A percentile compares a stretch with the other conserved stretches of the same genome.
Conservation (phyloP, 2,888 invertebrate genomes). For the Sipha maydis region DNA sequence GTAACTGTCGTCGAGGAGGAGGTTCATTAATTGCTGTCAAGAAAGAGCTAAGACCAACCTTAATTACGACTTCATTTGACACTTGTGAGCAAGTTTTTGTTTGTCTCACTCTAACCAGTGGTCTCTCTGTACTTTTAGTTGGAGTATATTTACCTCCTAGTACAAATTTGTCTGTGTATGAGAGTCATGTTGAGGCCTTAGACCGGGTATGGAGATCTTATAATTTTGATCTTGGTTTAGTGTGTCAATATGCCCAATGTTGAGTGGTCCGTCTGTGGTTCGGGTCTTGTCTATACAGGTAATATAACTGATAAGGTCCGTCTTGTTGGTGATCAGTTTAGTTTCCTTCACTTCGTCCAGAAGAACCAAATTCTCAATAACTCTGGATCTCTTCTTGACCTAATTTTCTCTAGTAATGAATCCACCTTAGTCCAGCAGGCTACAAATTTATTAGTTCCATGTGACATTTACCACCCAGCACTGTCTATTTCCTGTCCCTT, state of each 20-base stretch:
- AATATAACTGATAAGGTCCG: background rate
- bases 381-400: background rate
- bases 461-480: background rate
- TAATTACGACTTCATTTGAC: too few relatives aligned
- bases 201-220: background rate
- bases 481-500: background rate
- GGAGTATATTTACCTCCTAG: slow-evolving; percentile 1
- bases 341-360: background rate
- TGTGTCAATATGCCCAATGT: slow-evolving; percentile 24
- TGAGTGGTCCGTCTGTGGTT: background rate
- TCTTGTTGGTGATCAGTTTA: background rate
- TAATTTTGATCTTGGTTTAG: background rate
- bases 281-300: background rate
- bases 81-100: too few relatives aligned
- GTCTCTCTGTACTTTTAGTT: background rate
- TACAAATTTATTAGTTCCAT: background rate
- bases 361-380: background rate
- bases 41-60: too few relatives aligned
- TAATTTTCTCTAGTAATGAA: background rate
- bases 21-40: too few relatives aligned
- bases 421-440: background rate
- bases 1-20: too few relatives aligned
- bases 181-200: background rate
- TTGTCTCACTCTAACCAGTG: too few relatives aligned
- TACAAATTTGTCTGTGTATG: background rate